These are phyloP conservation scores for Eidolon helvum DNA, from an alignment of 2,113 vertebrate species.

Conservation along the genomic window DNA sequence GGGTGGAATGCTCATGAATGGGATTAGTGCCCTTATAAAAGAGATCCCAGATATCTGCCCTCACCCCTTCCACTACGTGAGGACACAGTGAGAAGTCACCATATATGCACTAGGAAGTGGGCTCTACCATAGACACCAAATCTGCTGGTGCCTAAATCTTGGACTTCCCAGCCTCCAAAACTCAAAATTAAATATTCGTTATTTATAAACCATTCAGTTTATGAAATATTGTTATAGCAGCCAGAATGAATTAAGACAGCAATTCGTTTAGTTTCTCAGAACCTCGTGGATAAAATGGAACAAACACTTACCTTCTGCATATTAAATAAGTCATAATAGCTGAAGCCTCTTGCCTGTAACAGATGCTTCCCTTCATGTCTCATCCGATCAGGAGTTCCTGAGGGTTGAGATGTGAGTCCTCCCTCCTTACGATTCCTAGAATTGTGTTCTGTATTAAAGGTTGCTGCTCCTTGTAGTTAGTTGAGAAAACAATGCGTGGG, in stretches of 20 bases:
- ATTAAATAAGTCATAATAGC: not conserved
- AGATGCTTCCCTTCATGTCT: not conserved
- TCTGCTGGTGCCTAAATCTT: not conserved
- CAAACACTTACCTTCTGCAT: not conserved
- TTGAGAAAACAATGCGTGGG: not conserved
- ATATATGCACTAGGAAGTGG: not conserved
- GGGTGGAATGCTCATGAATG: not conserved
- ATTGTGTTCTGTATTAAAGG: not conserved
- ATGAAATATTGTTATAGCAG: not conserved
- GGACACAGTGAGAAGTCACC: not conserved
- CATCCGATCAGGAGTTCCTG: not conserved
- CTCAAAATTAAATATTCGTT: not conserved
- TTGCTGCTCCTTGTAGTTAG: not conserved
- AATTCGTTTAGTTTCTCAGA: not conserved
- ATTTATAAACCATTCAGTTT: not conserved
- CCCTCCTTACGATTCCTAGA: not conserved
- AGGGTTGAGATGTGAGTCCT: not conserved
- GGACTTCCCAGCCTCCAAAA: not conserved
- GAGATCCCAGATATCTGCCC: not conserved
- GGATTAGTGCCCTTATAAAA: not conserved
- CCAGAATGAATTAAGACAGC: not conserved
- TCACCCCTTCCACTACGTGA: not conserved
- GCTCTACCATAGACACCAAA: not conserved
- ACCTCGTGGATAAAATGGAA: not conserved
- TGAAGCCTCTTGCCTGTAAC: not conserved